Base-by-base conservation (phyloP, 2,888 invertebrate genomes). In the Rhabditoides inermis region DNA sequence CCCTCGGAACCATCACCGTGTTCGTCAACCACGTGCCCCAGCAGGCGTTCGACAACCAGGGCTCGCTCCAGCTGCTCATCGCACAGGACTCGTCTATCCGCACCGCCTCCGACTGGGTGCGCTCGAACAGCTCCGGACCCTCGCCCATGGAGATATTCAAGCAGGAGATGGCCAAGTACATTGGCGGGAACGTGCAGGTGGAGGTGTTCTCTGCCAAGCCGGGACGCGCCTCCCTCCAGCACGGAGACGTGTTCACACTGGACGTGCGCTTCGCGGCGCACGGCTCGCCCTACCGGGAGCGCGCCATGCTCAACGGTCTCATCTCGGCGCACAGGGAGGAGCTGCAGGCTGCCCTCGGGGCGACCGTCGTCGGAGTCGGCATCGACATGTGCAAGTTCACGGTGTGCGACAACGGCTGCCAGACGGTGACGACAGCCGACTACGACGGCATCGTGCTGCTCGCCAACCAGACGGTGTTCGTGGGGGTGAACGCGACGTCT, bases 1-100 rank as follows among this genome's bases (percentile, higher is more conserved):
- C 94, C 0, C 87, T 87, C 0, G 92, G 92, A n/a, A 91, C 92
- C 77, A 92, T 98, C 0, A 88, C 89, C 0, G 90, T 95, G 0
- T 87, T 86, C 7, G 89, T 98, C 0, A 86, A 88, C 76, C 89
- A 88, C 77, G 90, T 98, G 72, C 88, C 90, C 0, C 88, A 92
- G 73, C 91, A 92, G 70, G 92, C 94, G 20, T 88, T 95, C 20
- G 82, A 88, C 45, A 94, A 92, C 79, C 68, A 68, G 51, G 70
- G 65, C 35, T 64, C 70, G 15, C 58, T 70, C 23, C 66, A 71
- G 41, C 51, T 71, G 18, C 56, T 67, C 41, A 60, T 68, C 22
- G 63, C 68, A 25, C 60, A 62, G 30, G 65, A 63, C 36, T 57
- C 61, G 4, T 57, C 63, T 15, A 58, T 65, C 23, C 60, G 57